These are phyloP conservation scores for Cephalopachus bancanus DNA, from an alignment of 2,797 vertebrate genomes.

Conservation along the genomic window DNA sequence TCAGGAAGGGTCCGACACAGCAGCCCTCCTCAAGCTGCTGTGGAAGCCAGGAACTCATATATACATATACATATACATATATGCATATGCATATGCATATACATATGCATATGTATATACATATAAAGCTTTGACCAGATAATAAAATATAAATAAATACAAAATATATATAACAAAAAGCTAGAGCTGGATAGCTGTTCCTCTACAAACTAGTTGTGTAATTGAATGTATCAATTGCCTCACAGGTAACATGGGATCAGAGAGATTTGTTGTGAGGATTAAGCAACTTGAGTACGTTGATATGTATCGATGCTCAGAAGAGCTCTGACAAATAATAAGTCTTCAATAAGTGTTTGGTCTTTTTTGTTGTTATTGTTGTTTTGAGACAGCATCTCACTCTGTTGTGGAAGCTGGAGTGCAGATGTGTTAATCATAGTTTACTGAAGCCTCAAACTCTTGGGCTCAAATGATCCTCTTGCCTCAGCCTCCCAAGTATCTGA, in stretches of 20 bases:
- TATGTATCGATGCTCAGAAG: neutral
- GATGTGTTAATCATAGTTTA: neutral
- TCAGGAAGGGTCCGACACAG: neutral
- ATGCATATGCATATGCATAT: no score
- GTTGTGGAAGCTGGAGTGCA: neutral
- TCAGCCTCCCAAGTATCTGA: neutral
- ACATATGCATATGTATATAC: no score
- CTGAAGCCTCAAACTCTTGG: neutral
- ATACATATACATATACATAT: no score
- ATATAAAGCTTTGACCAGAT: no score
- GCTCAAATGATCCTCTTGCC: neutral
- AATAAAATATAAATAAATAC: neutral
- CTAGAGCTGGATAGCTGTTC: neutral
- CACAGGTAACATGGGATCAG: neutral
- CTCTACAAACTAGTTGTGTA: neutral
- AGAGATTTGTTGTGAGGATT: constrained; percentile 17
- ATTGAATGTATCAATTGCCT: neutral
- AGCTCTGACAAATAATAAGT: neutral
- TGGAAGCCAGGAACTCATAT: neutral
- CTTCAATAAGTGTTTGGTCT: neutral
- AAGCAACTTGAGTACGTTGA: constrained; percentile 3
- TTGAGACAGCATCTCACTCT: neutral
- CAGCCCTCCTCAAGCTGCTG: neutral
- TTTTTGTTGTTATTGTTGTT: neutral
- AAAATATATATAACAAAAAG: neutral